phyloP scores from a whole-genome alignment of 1,140 invertebrate genomes.

The Ruditapes philippinarum region DNA sequence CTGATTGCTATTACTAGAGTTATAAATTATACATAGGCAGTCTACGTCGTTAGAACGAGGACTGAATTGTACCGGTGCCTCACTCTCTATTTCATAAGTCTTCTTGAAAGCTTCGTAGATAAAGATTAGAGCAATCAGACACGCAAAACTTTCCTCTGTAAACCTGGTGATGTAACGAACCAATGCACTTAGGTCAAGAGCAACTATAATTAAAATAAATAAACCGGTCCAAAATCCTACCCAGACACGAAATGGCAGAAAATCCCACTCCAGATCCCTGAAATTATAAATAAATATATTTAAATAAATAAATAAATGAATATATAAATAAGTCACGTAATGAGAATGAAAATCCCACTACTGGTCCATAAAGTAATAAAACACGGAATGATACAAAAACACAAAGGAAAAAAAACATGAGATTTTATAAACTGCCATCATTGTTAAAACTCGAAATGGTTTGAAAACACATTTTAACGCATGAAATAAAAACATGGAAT shows the following conservation, averaged over 20 bases:
- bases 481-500: no score
- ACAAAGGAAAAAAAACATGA: no score
- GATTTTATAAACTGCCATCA: no score
- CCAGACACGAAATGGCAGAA: slow-evolving; percentile 97
- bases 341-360: no score
- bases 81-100: slow-evolving; percentile 75
- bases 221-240: slow-evolving; percentile 97
- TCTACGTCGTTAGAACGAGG: slow-evolving; percentile 56
- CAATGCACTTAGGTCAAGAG: slow-evolving; percentile 97
- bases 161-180: slow-evolving; percentile 99
- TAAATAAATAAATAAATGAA: no score
- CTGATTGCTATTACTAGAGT: slow-evolving; percentile 50
- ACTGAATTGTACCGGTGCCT: slow-evolving; percentile 77
- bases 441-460: no score
- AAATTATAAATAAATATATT: no score
- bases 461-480: no score
- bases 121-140: slow-evolving; percentile 99
- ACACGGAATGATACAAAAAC: no score
- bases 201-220: slow-evolving; percentile 96
- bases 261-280: slow-evolving; percentile 93
- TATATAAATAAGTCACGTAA: no score
- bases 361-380: no score
- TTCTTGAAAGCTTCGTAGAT: slow-evolving; percentile 96
- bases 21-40: slow-evolving; percentile 78
- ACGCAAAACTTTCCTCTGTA: slow-evolving; percentile 99